Base-by-base conservation (phyloP, 2,113 vertebrate species). In the Macquaria ambigua region DNA sequence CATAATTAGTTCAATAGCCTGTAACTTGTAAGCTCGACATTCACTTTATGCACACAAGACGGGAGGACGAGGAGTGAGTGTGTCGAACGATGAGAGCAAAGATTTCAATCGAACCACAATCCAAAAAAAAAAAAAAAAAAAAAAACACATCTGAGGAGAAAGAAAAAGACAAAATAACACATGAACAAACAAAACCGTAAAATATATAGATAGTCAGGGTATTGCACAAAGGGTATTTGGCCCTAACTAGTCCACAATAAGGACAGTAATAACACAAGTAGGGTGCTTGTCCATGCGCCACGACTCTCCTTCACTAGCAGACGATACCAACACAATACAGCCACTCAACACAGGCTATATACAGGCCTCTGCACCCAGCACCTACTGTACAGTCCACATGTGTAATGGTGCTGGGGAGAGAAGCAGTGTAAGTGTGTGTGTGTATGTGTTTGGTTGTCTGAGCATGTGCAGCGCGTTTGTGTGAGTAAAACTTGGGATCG, bases 1-100 rank as follows among this genome's bases (percentile, higher is more conserved):
- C 84, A 74, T 94, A 94, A 95, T 95, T 95, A 95, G 94, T 94
- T 93, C 70, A 78, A 88, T 94, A 93, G 92, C 93, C 93, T 95
- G 94, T 94, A 89, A 90, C 81, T 64, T 77, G 71, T 83, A 77
- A 88, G 86, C 66, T 87, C 52, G 43, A 85, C 91, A 92, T 94
- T 92, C 91, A 91, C 81, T 82, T 89, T 88, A 76, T 85, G 86
- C 81, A 85, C 69, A 88, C 25, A 62, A 80, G 25, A 76, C 20
- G 12, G 59, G 63, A 79, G 69, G 80, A 64, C 48, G 18, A 3
- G 31, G 66, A 43, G 39, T 9, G 68, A 72, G 34, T 37, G 61
- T 39, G 81, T 55, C 25, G 59, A 73, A 81, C 81, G 55, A 37
- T 77, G 67, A 73, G 71, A 77, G 79, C 81, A 50, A 48, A 87